phyloP scores from a whole-genome alignment of 2,888 invertebrate genomes.

The Euspilapteryx auroguttella region DNA sequence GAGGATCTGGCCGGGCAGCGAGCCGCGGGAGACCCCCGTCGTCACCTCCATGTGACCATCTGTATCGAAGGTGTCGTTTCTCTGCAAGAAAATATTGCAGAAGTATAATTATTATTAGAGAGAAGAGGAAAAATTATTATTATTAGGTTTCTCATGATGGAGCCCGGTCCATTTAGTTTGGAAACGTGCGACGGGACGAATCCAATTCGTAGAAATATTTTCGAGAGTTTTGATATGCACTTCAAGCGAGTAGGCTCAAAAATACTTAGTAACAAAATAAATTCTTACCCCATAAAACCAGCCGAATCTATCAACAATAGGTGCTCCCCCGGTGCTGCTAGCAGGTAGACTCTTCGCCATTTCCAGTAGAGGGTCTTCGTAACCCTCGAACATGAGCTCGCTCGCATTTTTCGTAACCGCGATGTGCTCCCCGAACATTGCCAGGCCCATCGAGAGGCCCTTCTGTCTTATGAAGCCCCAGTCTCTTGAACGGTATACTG shows the following conservation, averaged over 20 bases:
- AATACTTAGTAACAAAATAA: too few relatives aligned
- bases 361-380: slow-evolving; percentile 71
- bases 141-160: too few relatives aligned
- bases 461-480: slow-evolving; percentile 62
- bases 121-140: too few relatives aligned
- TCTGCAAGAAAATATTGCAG: slow-evolving; percentile 58
- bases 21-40: slow-evolving; percentile 66
- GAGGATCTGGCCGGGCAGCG: slow-evolving; percentile 67
- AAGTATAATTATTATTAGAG: too few relatives aligned
- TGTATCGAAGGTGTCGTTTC: slow-evolving; percentile 72
- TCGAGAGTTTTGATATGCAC: too few relatives aligned
- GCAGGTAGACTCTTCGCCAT: slow-evolving; percentile 64
- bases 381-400: slow-evolving; percentile 80
- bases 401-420: slow-evolving; percentile 65
- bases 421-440: slow-evolving; percentile 56
- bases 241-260: too few relatives aligned
- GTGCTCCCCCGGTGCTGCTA: slow-evolving; percentile 55
- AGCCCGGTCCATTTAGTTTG: too few relatives aligned
- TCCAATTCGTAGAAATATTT: too few relatives aligned
- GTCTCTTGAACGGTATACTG: slow-evolving; percentile 58
- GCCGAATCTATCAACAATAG: slow-evolving; percentile 77
- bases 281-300: slow-evolving; percentile 71
- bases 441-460: slow-evolving; percentile 62
- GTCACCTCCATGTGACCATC: slow-evolving; percentile 79
- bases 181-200: too few relatives aligned